Evolutionary conservation across 2,797 vertebrate genomes (phyloP).

Genomic region (Rhincodon typus): DNA sequence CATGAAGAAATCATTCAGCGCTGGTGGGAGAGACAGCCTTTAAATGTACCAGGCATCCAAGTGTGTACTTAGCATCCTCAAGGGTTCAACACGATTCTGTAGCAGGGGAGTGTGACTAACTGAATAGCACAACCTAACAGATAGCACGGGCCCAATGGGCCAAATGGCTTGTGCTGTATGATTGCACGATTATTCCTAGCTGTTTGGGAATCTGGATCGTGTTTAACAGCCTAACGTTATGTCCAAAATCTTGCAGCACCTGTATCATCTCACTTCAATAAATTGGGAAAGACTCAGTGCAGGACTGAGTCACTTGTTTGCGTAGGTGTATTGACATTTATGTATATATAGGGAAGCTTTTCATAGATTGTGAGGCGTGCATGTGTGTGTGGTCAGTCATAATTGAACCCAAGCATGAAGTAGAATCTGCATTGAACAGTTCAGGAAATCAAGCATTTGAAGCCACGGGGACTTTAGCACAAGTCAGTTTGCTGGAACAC

Average conservation of each 20-base stretch:
- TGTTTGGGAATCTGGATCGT: neutral
- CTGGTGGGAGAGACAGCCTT: neutral
- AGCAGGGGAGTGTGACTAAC: neutral
- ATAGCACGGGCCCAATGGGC: neutral
- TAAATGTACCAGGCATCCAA: neutral
- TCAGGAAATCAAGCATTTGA: neutral
- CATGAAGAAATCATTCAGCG: neutral
- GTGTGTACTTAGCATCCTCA: no score
- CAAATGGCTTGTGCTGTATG: neutral
- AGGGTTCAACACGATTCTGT: neutral
- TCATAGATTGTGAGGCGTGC: neutral
- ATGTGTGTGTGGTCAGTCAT: neutral
- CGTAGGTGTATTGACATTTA: neutral
- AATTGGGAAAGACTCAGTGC: neutral
- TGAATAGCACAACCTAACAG: neutral
- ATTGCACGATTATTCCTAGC: neutral
- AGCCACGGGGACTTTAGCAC: neutral
- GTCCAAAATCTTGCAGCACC: neutral
- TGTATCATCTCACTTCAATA: no score
- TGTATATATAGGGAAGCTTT: neutral
- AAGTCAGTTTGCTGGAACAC: no score
- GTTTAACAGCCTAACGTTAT: neutral
- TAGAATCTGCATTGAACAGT: neutral
- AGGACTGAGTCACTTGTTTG: neutral
- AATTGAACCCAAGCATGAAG: neutral